A percentile compares a stretch with the other conserved stretches of the same genome.
Conservation (phyloP, 1,140 invertebrate genomes). For the Phthorimaea operculella region DNA sequence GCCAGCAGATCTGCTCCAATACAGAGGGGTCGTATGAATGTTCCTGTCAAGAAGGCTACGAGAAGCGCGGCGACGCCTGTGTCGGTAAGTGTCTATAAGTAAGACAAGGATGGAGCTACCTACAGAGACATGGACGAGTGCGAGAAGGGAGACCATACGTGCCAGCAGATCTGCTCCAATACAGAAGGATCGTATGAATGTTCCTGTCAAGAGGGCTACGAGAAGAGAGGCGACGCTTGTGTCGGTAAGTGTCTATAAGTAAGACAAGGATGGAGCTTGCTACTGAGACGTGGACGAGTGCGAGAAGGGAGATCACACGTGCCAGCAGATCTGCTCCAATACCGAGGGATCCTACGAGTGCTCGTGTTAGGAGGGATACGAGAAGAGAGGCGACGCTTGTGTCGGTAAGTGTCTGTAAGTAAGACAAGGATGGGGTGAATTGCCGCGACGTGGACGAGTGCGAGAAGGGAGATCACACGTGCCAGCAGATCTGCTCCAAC, state of each 20-base stretch:
- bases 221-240: conserved; percentile 79
- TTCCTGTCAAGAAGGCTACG: conserved; percentile 79
- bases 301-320: conserved; percentile 78
- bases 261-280: conserved; percentile 71
- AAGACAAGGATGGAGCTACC: too few species aligned
- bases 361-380: conserved; percentile 79
- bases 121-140: conserved; percentile 90
- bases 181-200: conserved; percentile 85
- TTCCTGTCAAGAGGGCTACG: conserved; percentile 79
- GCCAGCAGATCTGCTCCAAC: conserved; percentile 79
- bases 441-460: conserved; percentile 85
- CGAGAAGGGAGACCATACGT: conserved; percentile 78
- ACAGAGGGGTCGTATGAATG: conserved; percentile 86
- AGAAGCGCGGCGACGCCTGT: conserved; percentile 79
- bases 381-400: conserved; percentile 79
- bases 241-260: conserved; percentile 82
- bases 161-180: conserved; percentile 83
- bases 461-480: conserved; percentile 75
- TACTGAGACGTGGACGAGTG: conserved; percentile 90
- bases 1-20: conserved; percentile 79
- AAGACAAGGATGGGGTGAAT: conserved; percentile 56
- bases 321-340: conserved; percentile 83
- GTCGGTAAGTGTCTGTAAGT: conserved; percentile 80
- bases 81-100: conserved; percentile 76
- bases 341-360: conserved; percentile 86